Evolutionary conservation across 2,888 invertebrate genomes (phyloP), one percentile per base, ranked within the genome.

Genomic region (Agrotis exclamationis): DNA sequence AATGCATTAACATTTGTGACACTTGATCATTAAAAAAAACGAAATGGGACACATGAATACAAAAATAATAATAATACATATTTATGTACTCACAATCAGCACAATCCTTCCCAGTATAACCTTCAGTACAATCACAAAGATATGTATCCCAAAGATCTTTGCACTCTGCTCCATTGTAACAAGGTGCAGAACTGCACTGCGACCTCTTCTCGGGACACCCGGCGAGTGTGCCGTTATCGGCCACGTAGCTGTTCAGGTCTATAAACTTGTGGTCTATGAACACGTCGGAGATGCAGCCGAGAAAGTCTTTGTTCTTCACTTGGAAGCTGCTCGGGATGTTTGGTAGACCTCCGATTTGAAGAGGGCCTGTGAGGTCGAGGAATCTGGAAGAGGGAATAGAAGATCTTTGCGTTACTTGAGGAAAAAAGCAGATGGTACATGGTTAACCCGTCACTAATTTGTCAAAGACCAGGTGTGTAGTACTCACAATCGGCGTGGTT

Each of bases 311-410:
- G 88, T 98, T 98, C 78, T 97, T 97, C 0, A 98, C 97, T 88
- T 98, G 98, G 83, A 98, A 98, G 85, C 97, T 97, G 24, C 97
- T 97, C 0, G 98, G 98, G 48, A 98, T 97, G 63, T 97, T 97
- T 0, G 99, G 99, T 1, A 99, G 95, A 0, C 99, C 99, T 0
- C 99, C 99, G 11, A 99, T 95, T 92, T 99, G 99, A 33, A 99
- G 93, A 90, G 99, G 99, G 0, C 99, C 99, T 0, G 99, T 99
- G 50, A 99, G 95, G 91, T 99, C 99, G 48, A 99, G 94, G 89
- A 99, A 99, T 71, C 99, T 96, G 81, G 5, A 70, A 70, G 11
- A 20, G 54, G 56, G 48, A 28, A 18, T n/a, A n/a, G n/a, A n/a
- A n/a, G n/a, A n/a, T n/a, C n/a, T n/a, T n/a, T n/a, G n/a, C n/a